phyloP scores from a whole-genome alignment of 2,113 vertebrate genomes.

The Acrocephalus arundinaceus region DNA sequence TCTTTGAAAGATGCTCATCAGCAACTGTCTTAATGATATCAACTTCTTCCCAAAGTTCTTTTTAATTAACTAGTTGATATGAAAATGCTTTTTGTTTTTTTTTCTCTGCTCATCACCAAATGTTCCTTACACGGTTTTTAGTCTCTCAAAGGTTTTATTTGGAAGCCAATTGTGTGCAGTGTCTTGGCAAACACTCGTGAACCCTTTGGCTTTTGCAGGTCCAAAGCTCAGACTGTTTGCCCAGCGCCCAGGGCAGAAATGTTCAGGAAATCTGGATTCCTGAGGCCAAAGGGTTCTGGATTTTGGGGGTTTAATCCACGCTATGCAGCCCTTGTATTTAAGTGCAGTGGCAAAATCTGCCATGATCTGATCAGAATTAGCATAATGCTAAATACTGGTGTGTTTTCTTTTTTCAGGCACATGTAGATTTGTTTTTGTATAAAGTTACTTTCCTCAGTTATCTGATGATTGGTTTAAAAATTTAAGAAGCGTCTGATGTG shows the following conservation, averaged over 20 bases:
- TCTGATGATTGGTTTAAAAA: constrained; percentile 76
- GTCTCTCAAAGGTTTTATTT: not conserved
- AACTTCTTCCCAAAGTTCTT: not conserved
- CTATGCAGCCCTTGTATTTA: constrained; percentile 72
- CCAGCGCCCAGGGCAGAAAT: not conserved
- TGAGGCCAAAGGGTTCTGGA: constrained; percentile 57
- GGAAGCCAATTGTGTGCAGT: not conserved
- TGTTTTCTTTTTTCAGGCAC: constrained; percentile 72
- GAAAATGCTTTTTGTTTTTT: not conserved
- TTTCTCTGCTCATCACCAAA: not conserved
- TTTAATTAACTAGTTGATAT: not conserved
- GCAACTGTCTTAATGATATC: not conserved
- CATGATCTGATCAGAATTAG: constrained; percentile 38
- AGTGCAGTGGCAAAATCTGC: constrained; percentile 51
- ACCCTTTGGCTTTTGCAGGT: constrained; percentile 6
- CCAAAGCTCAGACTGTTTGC: constrained; percentile 29
- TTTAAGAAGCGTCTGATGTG: constrained; percentile 63
- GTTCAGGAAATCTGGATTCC: constrained; percentile 34
- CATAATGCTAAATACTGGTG: constrained; percentile 48
- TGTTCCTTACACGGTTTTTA: not conserved
- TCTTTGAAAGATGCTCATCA: not conserved
- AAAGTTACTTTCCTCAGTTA: constrained; percentile 64
- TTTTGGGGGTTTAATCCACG: constrained; percentile 34
- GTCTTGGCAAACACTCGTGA: not conserved
- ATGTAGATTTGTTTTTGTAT: constrained; percentile 72